phyloP scores from a whole-genome alignment of 2,113 vertebrate genomes.

The Tapirus terrestris region DNA sequence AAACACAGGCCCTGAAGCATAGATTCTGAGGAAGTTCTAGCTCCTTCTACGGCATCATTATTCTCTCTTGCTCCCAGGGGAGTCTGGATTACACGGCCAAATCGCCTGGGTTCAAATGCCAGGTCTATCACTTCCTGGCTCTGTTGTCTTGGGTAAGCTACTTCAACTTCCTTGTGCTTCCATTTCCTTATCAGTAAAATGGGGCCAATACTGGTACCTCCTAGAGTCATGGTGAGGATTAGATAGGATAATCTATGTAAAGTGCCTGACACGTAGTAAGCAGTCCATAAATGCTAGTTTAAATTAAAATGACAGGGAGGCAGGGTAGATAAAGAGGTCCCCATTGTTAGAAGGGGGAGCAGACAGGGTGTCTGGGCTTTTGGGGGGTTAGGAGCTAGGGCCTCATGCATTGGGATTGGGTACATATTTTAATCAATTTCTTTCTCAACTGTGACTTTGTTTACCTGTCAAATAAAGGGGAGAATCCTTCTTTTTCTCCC shows the following conservation, averaged over 20 bases:
- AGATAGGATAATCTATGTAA: background rate
- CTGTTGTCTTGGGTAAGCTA: background rate
- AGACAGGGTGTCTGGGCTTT: no score
- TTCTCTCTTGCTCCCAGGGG: background rate
- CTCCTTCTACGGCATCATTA: slow-evolving; percentile 37
- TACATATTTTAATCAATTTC: background rate
- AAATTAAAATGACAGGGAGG: background rate
- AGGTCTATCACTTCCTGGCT: background rate
- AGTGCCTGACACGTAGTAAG: background rate
- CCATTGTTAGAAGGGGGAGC: background rate
- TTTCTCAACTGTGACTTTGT: slow-evolving; percentile 40
- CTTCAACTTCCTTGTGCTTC: background rate
- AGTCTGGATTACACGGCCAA: background rate
- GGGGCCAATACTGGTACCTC: background rate
- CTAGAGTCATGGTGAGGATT: background rate
- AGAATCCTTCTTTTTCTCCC: background rate
- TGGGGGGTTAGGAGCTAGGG: background rate
- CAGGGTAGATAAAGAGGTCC: no score
- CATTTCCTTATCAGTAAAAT: background rate
- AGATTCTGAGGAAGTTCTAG: slow-evolving; percentile 68
- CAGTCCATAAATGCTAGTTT: background rate
- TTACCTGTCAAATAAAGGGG: slow-evolving; percentile 32
- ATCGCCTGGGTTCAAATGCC: background rate
- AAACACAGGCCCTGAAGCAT: slow-evolving; percentile 58
- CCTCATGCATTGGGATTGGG: background rate